A percentile compares a stretch with the other conserved stretches of the same genome.
phyloP scores from a whole-genome alignment of 2,113 vertebrate genomes.

The Lynx canadensis region DNA sequence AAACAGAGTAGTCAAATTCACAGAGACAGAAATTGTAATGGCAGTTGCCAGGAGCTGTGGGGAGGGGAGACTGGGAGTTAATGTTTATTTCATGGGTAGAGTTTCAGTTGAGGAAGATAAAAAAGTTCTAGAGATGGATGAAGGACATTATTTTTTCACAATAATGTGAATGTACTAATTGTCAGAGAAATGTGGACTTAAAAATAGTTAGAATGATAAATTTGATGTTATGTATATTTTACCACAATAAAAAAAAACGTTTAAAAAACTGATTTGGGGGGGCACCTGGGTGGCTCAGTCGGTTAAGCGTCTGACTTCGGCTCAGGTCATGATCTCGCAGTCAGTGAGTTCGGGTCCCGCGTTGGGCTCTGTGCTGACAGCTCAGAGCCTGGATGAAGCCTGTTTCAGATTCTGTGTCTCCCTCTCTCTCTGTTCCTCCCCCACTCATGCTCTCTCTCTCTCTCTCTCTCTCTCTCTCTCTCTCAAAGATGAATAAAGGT shows the following conservation, averaged over 20 bases:
- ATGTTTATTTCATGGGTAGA: background rate
- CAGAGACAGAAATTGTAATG: background rate
- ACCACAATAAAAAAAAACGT: background rate
- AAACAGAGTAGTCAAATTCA: background rate
- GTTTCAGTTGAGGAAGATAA: background rate
- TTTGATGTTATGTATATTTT: background rate
- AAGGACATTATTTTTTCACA: background rate
- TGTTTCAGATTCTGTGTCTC: too few relatives aligned
- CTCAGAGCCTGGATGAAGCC: too few relatives aligned
- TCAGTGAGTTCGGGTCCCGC: too few relatives aligned
- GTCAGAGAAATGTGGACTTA: background rate
- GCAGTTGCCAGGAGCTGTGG: background rate
- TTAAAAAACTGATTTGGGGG: background rate
- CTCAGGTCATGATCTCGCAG: too few relatives aligned
- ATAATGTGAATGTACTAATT: background rate
- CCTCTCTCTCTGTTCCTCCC: too few relatives aligned
- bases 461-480: too few relatives aligned
- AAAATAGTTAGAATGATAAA: conserved; percentile 1
- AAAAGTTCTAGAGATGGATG: background rate
- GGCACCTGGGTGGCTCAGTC: too few relatives aligned
- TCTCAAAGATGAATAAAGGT: too few relatives aligned
- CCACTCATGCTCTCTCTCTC: too few relatives aligned
- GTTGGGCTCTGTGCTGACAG: too few relatives aligned
- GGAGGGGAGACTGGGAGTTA: background rate
- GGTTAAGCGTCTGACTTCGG: too few relatives aligned